Evolutionary conservation across 2,797 vertebrate genomes (phyloP), one percentile per base, ranked within the genome.

Genomic region (Lycodopsis pacificus): DNA sequence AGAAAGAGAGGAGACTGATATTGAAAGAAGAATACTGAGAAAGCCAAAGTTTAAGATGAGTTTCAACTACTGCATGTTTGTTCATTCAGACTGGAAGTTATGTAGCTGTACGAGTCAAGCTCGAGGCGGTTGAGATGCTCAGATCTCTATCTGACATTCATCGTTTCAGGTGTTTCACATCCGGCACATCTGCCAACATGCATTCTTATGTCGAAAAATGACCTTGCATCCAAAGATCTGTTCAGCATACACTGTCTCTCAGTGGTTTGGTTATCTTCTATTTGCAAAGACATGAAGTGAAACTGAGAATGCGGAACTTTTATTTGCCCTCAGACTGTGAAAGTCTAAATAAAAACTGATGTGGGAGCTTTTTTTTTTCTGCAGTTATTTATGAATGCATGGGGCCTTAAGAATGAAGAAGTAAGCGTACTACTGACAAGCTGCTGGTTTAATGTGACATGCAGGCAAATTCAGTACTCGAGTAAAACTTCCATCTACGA

Each of bases 241-340:
- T 30, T 46, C 19, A 10, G 48, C 13, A 48, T 14, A 57, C 15
- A 1, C 7, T 22, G n/a, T 44, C 30, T 27, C n/a, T 58, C 36
- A 7, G 9, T 19, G 30, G 48, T 67, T 63, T 14, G 11, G 2
- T 22, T 57, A 64, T 77, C 71, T 88, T 77, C 11, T 64, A 53
- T 30, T 22, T 38, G 22, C 11, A 63, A 44, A 42, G 7, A 54
- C 13, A 58, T 44, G 74, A 92, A 91, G 65, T 90, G 89, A 92
- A 91, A 92, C 73, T 70, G 10, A 65, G 25, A 80, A 77, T 20
- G 51, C 59, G 73, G 72, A 88, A 86, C 9, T 2, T 7, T 4
- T 1, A 1, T 36, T 66, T 3, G 4, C 5, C 19, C 6, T 8
- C 15, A 3, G 17, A 32, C 19, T 49, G 25, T n/a, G 25, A 38